A percentile compares a stretch with the other conserved stretches of the same genome.
These are phyloP conservation scores for Cantharis rufa DNA, from an alignment of 2,888 invertebrate species.

Conservation along the genomic window DNA sequence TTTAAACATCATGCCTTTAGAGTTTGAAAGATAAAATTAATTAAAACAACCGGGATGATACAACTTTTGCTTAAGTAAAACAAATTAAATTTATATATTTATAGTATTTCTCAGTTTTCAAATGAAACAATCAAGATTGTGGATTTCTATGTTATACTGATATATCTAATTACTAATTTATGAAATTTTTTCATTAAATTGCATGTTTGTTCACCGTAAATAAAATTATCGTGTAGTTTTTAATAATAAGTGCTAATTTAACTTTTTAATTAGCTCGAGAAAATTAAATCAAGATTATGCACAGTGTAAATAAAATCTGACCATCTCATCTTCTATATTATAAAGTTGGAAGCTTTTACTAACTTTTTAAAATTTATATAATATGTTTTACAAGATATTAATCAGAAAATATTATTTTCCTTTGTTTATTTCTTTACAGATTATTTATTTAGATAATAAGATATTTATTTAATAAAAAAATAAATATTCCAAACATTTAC, in stretches of 20 bases:
- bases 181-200: neutral
- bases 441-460: no score
- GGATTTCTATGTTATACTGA: no score
- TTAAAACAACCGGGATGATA: neutral
- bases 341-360: no score
- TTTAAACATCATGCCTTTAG: slow-evolving; percentile 4
- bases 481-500: no score
- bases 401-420: no score
- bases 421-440: no score
- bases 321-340: no score
- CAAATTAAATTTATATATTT: neutral
- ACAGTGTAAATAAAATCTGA: neutral
- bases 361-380: no score
- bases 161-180: neutral
- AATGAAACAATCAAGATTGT: neutral
- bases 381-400: no score
- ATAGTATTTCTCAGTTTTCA: neutral
- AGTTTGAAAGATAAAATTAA: slow-evolving; percentile 5
- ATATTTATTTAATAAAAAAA: no score
- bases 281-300: neutral
- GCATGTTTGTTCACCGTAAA: neutral
- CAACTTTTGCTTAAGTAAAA: neutral
- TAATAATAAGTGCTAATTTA: neutral
- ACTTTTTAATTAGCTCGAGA: neutral
- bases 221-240: neutral